Percentiles rank a stretch among this genome's conserved stretches.
Evolutionary conservation across 92 coral and sea anemone genomes (phyloP).

Genomic region (Isaurus tuberculatus): DNA sequence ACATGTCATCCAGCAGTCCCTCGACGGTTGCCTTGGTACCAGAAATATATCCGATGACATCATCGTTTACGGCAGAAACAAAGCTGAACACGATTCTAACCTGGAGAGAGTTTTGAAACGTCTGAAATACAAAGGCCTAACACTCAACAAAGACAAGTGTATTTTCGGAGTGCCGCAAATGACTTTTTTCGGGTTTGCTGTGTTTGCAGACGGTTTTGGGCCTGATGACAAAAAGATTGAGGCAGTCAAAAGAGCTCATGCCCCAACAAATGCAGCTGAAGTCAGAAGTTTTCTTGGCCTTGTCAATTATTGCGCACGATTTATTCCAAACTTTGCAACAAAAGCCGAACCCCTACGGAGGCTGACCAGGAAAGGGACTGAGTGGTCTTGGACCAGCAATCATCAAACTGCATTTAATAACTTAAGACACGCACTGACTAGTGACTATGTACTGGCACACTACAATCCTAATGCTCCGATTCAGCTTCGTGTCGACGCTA

Average conservation of each 20-base stretch:
- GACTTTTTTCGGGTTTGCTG: slow-evolving; percentile 7
- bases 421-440: slow-evolving; percentile 21
- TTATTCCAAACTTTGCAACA: too few species aligned
- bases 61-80: slow-evolving; percentile 1
- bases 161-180: slow-evolving; percentile 31
- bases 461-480: slow-evolving; percentile 39
- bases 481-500: slow-evolving; percentile 56
- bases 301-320: too few species aligned
- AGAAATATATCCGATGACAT: slow-evolving; percentile 15
- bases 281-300: slow-evolving; percentile 49
- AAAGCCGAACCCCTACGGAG: slow-evolving; percentile 27
- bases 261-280: slow-evolving; percentile 32
- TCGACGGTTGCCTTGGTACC: slow-evolving; percentile 22
- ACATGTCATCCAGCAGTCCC: slow-evolving; percentile 31
- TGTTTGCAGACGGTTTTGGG: slow-evolving; percentile 43
- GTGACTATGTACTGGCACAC: slow-evolving; percentile 35
- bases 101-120: background rate
- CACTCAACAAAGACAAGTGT: slow-evolving; percentile 45
- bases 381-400: slow-evolving; percentile 8
- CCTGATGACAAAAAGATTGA: slow-evolving; percentile 15
- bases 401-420: slow-evolving; percentile 27
- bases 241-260: slow-evolving; percentile 2
- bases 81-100: slow-evolving; percentile 27
- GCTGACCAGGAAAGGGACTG: slow-evolving; percentile 15
- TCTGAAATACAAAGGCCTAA: slow-evolving; percentile 11